A percentile compares a stretch with the other conserved stretches of the same genome.
These are phyloP conservation scores for Limnothrissa miodon DNA, from an alignment of 2,113 vertebrate species.

Conservation along the genomic window DNA sequence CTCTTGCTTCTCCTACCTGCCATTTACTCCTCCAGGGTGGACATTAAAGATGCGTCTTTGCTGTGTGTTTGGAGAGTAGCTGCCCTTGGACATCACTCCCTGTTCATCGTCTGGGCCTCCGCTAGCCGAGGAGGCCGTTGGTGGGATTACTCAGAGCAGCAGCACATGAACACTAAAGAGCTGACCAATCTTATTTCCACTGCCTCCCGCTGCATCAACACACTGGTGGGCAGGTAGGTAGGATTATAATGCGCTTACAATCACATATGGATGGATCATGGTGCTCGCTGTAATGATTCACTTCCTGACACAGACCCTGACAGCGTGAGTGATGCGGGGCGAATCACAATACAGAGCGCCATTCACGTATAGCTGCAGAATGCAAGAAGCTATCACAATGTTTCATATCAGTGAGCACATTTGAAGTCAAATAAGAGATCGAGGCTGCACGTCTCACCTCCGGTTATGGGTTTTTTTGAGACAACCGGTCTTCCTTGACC, in stretches of 20 bases:
- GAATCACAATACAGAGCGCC: neutral
- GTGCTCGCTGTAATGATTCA: neutral
- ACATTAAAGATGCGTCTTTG: neutral
- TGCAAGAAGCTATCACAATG: neutral
- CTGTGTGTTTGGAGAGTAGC: neutral
- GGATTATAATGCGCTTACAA: neutral
- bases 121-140: neutral
- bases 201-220: neutral
- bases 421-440: neutral
- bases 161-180: neutral
- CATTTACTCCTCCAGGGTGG: neutral
- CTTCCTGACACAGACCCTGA: neutral
- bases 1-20: neutral
- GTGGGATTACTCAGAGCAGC: neutral
- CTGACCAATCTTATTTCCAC: neutral
- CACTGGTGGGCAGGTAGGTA: neutral
- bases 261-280: neutral
- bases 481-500: neutral
- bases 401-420: neutral
- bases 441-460: neutral
- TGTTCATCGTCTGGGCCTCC: neutral
- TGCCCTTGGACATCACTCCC: neutral
- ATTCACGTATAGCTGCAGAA: neutral
- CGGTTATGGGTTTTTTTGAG: neutral
- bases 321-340: neutral